Conservation (phyloP, 2,113 vertebrate genomes). For the Xiphias gladius region DNA sequence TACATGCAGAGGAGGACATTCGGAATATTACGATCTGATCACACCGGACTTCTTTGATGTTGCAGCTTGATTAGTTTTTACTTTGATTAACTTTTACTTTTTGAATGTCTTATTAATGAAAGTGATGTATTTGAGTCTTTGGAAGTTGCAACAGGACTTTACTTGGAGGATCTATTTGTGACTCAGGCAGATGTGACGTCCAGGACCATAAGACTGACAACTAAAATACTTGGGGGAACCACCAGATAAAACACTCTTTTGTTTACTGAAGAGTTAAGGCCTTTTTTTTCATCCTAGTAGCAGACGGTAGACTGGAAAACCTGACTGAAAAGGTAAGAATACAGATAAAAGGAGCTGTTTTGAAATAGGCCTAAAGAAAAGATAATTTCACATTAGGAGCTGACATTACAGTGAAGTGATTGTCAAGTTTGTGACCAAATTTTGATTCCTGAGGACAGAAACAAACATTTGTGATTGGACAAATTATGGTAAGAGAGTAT, state of each 20-base stretch:
- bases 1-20: slow-evolving; percentile 7
- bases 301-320: neutral
- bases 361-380: neutral
- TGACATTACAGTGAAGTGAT: neutral
- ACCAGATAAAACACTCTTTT: slow-evolving; percentile 12
- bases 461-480: neutral
- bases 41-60: neutral
- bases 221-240: slow-evolving; percentile 9
- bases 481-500: neutral
- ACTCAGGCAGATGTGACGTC: slow-evolving; percentile 40
- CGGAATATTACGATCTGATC: slow-evolving; percentile 41
- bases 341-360: neutral
- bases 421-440: neutral
- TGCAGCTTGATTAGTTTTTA: slow-evolving; percentile 5
- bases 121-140: neutral
- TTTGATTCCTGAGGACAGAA: neutral
- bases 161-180: slow-evolving; percentile 25
- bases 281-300: slow-evolving; percentile 19
- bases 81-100: neutral
- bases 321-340: slow-evolving; percentile 62
- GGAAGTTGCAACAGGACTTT: slow-evolving; percentile 17
- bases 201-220: slow-evolving; percentile 21
- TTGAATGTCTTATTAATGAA: neutral
- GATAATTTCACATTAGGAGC: neutral
- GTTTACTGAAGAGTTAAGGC: neutral